Evolutionary conservation across 2,888 invertebrate genomes (phyloP).

Genomic region (Dexiosoma caninum): DNA sequence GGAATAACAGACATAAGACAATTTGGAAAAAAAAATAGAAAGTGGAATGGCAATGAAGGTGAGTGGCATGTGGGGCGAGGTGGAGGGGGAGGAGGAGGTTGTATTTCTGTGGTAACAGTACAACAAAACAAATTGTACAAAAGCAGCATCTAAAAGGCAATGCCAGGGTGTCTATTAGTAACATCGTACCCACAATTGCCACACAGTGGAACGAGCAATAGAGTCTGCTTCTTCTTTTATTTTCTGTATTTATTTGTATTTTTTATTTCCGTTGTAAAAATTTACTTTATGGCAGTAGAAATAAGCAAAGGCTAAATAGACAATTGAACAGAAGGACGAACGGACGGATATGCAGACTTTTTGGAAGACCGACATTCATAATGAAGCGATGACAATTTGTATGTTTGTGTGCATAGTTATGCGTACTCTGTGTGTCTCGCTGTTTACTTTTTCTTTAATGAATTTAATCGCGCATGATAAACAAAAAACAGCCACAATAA

Average conservation of each 20-base stretch:
- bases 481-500: conserved; percentile 65
- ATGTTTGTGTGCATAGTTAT: conserved; percentile 38
- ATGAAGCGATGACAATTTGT: conserved; percentile 16
- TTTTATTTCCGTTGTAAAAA: conserved; percentile 54
- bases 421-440: conserved; percentile 55
- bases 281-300: conserved; percentile 35
- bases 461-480: conserved; percentile 74
- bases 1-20: neutral
- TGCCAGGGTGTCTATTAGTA: conserved; percentile 55
- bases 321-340: neutral
- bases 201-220: too few relatives aligned
- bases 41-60: too few relatives aligned
- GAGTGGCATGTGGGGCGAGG: too few relatives aligned
- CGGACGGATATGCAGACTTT: neutral
- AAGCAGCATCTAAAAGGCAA: conserved; percentile 46
- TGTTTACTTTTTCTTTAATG: conserved; percentile 71
- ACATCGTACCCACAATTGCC: neutral
- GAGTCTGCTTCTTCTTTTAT: neutral
- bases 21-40: neutral
- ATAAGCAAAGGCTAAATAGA: conserved; percentile 10
- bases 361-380: neutral
- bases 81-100: neutral
- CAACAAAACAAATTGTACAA: conserved; percentile 58
- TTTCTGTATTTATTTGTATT: neutral
- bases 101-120: conserved; percentile 6